Evolutionary conservation across 2,113 vertebrate genomes (phyloP), one percentile per base, ranked within the genome.

Genomic region (Picathartes gymnocephalus): DNA sequence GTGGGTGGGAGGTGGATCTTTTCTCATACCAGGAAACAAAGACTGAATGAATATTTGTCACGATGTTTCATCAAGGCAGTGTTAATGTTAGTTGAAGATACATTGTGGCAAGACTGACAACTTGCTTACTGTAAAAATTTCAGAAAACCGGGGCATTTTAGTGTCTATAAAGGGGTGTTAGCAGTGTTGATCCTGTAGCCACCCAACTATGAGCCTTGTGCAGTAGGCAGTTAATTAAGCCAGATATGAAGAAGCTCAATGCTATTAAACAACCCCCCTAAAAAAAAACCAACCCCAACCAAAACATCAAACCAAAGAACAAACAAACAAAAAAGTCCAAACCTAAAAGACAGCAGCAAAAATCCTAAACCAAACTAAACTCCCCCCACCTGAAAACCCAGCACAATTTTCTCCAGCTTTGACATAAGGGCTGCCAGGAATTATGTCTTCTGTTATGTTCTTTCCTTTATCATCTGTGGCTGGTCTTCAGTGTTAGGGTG

Each of bases 1-100:
- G 94, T 94, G 87, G 95, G 87, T 87, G 92, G 89, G 79, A 94
- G 94, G 90, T 94, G 70, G 79, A 88, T 94, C 90, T 96, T 89
- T 81, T 66, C 89, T 95, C 81, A 50, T 87, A 90, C 66, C 74
- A 79, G 81, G 87, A 95, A 92, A 85, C 81, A 93, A 93, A 93
- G 78, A 44, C 69, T 95, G 89, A 95, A 93, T 94, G 81, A 93
- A 54, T 79, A 90, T 96, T 90, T 94, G 87, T 84, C 91, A 85
- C 4, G 69, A 53, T 85, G 87, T 91, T 95, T 94, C 87, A 76
- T 96, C 54, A 86, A 93, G 88, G n/a, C 62, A 50, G 35, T 70
- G 54, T 47, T 94, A 80, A 47, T 19, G 15, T 90, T 82, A 94
- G 54, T 56, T 91, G 85, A 65, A 77, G 62, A 66, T 86, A 50